Conservation (phyloP, 1,140 invertebrate species). For the Meteorus sp. region DNA sequence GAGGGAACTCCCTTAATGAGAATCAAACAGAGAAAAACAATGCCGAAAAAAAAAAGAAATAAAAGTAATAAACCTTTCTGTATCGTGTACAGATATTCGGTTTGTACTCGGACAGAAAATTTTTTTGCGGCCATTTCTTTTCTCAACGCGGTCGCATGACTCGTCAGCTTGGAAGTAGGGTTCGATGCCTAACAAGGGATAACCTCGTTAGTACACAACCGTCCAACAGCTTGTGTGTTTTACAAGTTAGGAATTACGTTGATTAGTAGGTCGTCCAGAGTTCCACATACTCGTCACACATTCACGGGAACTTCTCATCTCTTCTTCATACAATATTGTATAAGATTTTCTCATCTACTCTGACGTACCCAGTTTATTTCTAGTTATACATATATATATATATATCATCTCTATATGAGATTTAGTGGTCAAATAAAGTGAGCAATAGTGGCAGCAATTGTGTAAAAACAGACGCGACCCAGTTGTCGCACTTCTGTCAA, state of each 20-base stretch:
- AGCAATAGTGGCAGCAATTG: no score
- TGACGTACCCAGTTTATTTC: no score
- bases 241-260: constrained; percentile 61
- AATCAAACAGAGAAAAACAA: no score
- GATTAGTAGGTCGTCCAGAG: constrained; percentile 44
- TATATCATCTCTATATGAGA: no score
- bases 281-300: not conserved
- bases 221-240: constrained; percentile 56
- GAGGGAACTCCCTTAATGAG: no score
- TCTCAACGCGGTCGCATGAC: not conserved
- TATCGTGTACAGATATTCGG: no score
- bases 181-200: constrained; percentile 59
- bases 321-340: not conserved
- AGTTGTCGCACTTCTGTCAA: constrained; percentile 4
- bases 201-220: constrained; percentile 53
- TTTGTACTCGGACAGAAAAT: not conserved
- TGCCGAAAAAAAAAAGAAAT: no score
- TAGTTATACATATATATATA: no score
- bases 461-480: constrained; percentile 39
- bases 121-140: not conserved
- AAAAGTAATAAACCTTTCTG: no score
- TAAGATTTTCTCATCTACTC: no score
- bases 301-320: not conserved
- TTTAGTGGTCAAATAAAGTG: no score
- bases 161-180: constrained; percentile 32